These are phyloP conservation scores for Ericerus pela DNA, from an alignment of 1,140 invertebrate genomes.

Conservation along the genomic window DNA sequence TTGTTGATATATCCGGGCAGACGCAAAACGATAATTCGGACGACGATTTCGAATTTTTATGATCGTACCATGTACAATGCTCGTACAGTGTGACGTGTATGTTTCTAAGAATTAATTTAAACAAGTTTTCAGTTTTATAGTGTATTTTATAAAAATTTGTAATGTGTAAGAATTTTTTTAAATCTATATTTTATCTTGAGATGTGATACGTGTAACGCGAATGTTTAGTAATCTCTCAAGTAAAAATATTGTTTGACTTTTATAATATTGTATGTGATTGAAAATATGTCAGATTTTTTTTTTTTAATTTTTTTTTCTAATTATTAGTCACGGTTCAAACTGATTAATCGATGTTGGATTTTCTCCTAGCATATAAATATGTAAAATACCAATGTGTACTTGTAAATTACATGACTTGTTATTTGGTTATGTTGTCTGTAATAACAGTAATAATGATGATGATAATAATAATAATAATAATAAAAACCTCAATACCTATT, in stretches of 20 bases:
- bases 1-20: slow-evolving; percentile 4
- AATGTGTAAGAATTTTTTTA: too few species aligned
- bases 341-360: neutral
- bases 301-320: neutral
- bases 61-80: slow-evolving; percentile 29
- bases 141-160: too few species aligned
- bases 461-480: neutral
- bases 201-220: neutral
- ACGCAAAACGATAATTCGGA: slow-evolving; percentile 35
- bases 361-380: neutral
- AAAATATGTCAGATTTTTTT: neutral
- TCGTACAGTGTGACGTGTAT: slow-evolving; percentile 1
- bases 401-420: neutral
- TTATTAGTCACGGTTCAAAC: neutral
- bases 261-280: neutral
- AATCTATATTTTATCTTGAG: neutral
- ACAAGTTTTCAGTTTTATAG: neutral
- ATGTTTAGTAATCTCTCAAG: neutral
- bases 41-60: slow-evolving; percentile 41
- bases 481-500: too few species aligned
- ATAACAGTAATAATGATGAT: neutral
- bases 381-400: neutral
- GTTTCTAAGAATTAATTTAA: neutral
- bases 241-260: neutral
- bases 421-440: neutral